phyloP scores from a whole-genome alignment of 2,888 invertebrate species.

The Petrolisthes manimaculis region DNA sequence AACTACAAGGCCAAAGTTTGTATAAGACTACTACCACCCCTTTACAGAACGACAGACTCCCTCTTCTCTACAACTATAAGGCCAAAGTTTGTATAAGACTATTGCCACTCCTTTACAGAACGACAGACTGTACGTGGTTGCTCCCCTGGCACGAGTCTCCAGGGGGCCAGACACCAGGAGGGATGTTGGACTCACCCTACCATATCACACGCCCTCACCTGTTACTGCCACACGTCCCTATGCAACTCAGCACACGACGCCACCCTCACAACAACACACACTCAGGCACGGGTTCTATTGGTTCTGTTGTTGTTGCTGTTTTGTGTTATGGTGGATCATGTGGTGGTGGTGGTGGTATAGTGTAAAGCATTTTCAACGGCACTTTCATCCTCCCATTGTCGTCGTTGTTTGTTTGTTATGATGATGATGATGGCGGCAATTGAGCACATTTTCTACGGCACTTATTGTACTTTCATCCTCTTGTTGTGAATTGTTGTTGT shows the following conservation, averaged over 20 bases:
- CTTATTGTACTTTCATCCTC: no score
- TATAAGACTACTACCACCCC: neutral
- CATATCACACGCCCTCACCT: slow-evolving; percentile 42
- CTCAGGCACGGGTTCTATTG: no score
- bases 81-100: no score
- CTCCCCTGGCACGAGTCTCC: slow-evolving; percentile 36
- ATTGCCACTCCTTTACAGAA: slow-evolving; percentile 20
- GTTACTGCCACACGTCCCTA: slow-evolving; percentile 60
- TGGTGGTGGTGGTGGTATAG: no score
- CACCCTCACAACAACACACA: neutral
- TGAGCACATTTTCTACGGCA: no score
- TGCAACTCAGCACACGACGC: slow-evolving; percentile 57
- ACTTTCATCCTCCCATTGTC: no score
- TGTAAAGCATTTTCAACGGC: no score
- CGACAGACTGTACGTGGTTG: slow-evolving; percentile 50
- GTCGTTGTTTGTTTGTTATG: no score
- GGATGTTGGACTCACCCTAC: slow-evolving; percentile 58
- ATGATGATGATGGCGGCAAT: no score
- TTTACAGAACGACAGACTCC: slow-evolving; percentile 29
- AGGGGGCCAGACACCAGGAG: slow-evolving; percentile 33
- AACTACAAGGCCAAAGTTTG: no score
- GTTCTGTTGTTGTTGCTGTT: neutral
- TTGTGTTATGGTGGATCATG: neutral
- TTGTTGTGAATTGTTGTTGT: no score
- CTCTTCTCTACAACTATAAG: no score